These are phyloP conservation scores for Scophthalmus maximus DNA, from an alignment of 2,113 vertebrate genomes.

Conservation along the genomic window DNA sequence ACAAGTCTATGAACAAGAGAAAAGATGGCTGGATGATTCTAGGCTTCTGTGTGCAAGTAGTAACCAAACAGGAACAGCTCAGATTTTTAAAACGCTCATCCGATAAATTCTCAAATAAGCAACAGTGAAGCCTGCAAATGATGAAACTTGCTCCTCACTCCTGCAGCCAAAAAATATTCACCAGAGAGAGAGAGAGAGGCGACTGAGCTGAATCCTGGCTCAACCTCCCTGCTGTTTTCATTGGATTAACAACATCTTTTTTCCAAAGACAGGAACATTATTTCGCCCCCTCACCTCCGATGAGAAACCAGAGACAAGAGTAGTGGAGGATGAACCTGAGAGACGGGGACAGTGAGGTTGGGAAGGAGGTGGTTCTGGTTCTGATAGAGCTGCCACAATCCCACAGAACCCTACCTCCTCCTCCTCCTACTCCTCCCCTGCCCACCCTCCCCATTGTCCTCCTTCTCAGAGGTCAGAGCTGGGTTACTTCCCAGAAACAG, in stretches of 20 bases:
- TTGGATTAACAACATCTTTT: too few species aligned
- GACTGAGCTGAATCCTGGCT: too few species aligned
- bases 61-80: background rate
- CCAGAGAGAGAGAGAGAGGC: background rate
- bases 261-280: background rate
- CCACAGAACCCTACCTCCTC: conserved; percentile 38
- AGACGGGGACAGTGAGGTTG: conserved; percentile 5
- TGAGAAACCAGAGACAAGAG: conserved; percentile 41
- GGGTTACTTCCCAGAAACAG: conserved; percentile 72
- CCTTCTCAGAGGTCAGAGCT: conserved; percentile 56
- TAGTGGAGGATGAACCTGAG: conserved; percentile 49
- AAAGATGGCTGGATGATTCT: background rate
- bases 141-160: background rate
- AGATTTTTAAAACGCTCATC: too few species aligned
- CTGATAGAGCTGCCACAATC: conserved; percentile 20
- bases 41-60: background rate
- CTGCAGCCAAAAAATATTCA: conserved; percentile 40
- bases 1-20: background rate
- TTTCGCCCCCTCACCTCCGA: background rate
- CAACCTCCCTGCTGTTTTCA: conserved; percentile 33
- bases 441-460: conserved; percentile 41
- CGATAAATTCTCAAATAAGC: too few species aligned
- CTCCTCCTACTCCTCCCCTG: conserved; percentile 27
- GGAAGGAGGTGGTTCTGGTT: conserved; percentile 11
- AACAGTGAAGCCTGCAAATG: too few species aligned